A percentile compares a stretch with the other conserved stretches of the same genome.
Conservation (phyloP, 2,888 invertebrate genomes). For the Axea sp. region DNA sequence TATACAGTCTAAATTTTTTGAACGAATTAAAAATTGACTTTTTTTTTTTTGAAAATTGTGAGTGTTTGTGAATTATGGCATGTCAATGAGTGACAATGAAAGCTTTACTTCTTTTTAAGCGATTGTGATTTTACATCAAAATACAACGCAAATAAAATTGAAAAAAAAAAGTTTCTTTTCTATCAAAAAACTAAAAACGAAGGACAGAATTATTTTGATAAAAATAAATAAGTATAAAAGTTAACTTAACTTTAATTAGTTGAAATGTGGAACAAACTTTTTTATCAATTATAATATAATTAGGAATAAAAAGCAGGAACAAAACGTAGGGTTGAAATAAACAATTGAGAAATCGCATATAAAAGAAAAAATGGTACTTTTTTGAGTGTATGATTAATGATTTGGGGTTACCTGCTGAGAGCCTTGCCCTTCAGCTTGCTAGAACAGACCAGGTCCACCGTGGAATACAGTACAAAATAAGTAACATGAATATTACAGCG, state of each 20-base stretch:
- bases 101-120: slow-evolving; percentile 24
- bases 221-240: too few relatives aligned
- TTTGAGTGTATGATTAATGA: slow-evolving; percentile 53
- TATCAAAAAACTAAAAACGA: neutral
- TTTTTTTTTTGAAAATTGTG: too few relatives aligned
- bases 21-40: too few relatives aligned
- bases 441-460: slow-evolving; percentile 81
- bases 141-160: neutral
- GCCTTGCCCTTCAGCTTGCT: slow-evolving; percentile 91
- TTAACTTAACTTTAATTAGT: too few relatives aligned
- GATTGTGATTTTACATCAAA: slow-evolving; percentile 31
- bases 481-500: slow-evolving; percentile 35
- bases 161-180: too few relatives aligned
- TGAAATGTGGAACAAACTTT: too few relatives aligned
- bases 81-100: slow-evolving; percentile 50
- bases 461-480: slow-evolving; percentile 68
- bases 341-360: too few relatives aligned
- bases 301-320: too few relatives aligned
- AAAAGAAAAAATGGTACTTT: slow-evolving; percentile 44
- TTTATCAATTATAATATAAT: too few relatives aligned
- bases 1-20: too few relatives aligned
- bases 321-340: too few relatives aligned
- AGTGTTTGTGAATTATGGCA: slow-evolving; percentile 25
- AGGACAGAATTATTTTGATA: too few relatives aligned
- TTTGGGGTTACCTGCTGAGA: slow-evolving; percentile 87